Base-by-base conservation (phyloP, 2,113 vertebrate species). In the Clarias batrachus region DNA sequence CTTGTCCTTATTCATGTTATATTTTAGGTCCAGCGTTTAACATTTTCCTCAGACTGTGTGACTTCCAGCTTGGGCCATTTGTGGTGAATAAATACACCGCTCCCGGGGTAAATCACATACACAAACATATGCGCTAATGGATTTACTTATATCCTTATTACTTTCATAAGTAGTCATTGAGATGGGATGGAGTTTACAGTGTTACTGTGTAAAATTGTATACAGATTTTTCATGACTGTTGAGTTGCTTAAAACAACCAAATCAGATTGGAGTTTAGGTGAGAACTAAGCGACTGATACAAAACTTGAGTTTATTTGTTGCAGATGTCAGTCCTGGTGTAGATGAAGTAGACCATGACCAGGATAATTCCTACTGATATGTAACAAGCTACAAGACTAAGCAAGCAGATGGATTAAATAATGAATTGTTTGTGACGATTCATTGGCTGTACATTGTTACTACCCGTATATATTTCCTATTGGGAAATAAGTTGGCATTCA, bases 11-110 rank as follows among this genome's bases (percentile, higher is more conserved):
- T 85, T 33, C 88, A 25, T 86, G 2, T 85, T 14, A 52, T 81
- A 79, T 81, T 74, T 74, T 88, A 97, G 96, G 96, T 85, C 96
- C 96, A 65, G 96, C 93, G 4, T 96, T 96, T 87, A 97, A 97
- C 89, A 91, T 97, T 83, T 96, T 97, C 90, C 91, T 97, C 80
- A 92, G 96, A 80, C 91, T 96, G 23, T 96, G 94, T 91, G 91
- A 96, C 90, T 96, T 97, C 90, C 85, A 88, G 0, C 0, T 97
- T 57, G 96, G 96, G 13, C 95, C 95, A 2, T 96, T 97, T 71
- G 84, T 91, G 81, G 94, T 96, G 78, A 94, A 96, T 87, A 96
- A 96, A 90, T 96, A 93, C 77, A 96, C 96, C 0, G 93, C 96
- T 0, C 96, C 96, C 0, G 96, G 96, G 92, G 96, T 97, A 92